Conservation (phyloP, 2,113 vertebrate genomes). For the Salvelinus namaycush region DNA sequence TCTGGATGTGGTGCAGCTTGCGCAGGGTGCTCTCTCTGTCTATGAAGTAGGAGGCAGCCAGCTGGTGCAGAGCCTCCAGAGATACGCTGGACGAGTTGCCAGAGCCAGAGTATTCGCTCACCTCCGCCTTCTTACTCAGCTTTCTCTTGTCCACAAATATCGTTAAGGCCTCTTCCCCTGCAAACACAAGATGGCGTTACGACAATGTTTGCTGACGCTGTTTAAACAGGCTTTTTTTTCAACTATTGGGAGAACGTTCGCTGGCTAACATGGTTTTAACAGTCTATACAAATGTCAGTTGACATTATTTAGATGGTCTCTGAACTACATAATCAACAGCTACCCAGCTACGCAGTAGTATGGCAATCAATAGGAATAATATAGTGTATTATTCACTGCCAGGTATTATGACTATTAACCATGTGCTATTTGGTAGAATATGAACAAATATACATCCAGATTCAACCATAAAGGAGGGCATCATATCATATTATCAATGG, state of each 20-base stretch:
- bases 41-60: conserved; percentile 85
- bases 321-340: no score
- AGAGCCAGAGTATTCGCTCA: conserved; percentile 70
- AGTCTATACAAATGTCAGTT: background rate
- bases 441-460: no score
- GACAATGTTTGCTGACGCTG: background rate
- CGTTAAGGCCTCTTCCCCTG: conserved; percentile 95
- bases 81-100: conserved; percentile 81
- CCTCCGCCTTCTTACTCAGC: conserved; percentile 87
- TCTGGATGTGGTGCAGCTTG: conserved; percentile 84
- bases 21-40: conserved; percentile 82
- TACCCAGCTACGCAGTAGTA: no score
- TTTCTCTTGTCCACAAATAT: conserved; percentile 98
- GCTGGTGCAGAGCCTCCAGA: conserved; percentile 77
- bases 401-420: no score
- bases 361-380: no score
- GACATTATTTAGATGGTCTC: no score
- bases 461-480: no score
- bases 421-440: no score
- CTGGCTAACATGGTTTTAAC: background rate
- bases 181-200: background rate
- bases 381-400: no score
- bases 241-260: background rate
- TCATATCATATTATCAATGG: no score
- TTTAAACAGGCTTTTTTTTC: background rate